A percentile compares a stretch with the other conserved stretches of the same genome.
Evolutionary conservation across 2,888 invertebrate genomes (phyloP).

Genomic region (Vannuccia rotundouncinata): DNA sequence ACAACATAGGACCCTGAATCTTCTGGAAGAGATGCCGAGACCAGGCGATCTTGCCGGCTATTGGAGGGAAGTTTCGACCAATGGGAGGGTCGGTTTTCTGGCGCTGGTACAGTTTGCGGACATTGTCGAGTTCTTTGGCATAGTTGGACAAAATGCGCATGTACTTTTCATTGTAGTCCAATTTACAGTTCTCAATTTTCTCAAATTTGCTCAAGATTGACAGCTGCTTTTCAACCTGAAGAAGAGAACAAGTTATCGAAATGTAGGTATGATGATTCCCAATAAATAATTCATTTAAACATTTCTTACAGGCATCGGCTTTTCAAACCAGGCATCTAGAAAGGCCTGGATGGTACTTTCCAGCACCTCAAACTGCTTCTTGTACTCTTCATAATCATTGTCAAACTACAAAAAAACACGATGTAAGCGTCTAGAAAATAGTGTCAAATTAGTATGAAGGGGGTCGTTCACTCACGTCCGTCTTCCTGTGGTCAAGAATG

Average conservation of each 20-base stretch:
- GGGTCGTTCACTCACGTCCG: constrained; percentile 57
- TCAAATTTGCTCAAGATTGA: constrained; percentile 55
- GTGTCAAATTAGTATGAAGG: not conserved
- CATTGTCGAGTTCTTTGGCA: constrained; percentile 77
- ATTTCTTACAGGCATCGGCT: constrained; percentile 50
- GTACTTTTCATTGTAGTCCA: constrained; percentile 57
- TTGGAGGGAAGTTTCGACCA: constrained; percentile 79
- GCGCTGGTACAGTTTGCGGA: constrained; percentile 68
- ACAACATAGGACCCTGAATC: constrained; percentile 71
- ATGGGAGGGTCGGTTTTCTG: constrained; percentile 81
- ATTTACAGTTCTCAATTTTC: constrained; percentile 50
- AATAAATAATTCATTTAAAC: too few species aligned
- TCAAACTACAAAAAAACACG: constrained; percentile 63
- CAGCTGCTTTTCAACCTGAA: constrained; percentile 55
- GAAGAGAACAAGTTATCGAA: constrained; percentile 10
- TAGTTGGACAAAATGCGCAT: constrained; percentile 54
- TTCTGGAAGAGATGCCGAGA: constrained; percentile 72
- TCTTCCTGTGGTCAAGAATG: constrained; percentile 80
- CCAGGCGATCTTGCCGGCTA: constrained; percentile 74
- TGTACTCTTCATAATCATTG: constrained; percentile 73
- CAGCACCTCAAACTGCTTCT: constrained; percentile 66
- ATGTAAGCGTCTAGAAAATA: not conserved
- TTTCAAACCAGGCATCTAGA: constrained; percentile 63
- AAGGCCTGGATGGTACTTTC: constrained; percentile 59
- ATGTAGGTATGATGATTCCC: not conserved